These are phyloP conservation scores for Drusus annulatus DNA, from an alignment of 1,140 invertebrate species.

Conservation along the genomic window DNA sequence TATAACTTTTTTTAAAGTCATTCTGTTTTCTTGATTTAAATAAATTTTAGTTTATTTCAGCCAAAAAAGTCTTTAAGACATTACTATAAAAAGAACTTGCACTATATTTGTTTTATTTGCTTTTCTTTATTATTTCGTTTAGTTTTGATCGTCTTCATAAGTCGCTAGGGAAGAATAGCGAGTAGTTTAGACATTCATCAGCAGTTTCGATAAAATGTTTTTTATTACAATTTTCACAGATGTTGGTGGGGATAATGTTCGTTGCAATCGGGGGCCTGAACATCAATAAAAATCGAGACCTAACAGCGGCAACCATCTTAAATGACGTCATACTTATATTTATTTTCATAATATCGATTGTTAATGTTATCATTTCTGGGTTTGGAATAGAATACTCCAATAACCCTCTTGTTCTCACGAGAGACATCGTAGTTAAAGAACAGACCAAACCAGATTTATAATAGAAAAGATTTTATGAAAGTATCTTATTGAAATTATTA, in stretches of 20 bases:
- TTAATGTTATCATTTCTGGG: slow-evolving; percentile 85
- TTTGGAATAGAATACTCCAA: slow-evolving; percentile 86
- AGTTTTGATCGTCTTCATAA: too few species aligned
- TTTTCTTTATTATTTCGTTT: too few species aligned
- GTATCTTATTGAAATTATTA: too few species aligned
- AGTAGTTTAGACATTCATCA: too few species aligned
- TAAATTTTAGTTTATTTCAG: too few species aligned
- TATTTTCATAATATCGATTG: slow-evolving; percentile 83
- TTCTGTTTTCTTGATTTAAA: too few species aligned
- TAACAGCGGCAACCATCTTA: slow-evolving; percentile 79
- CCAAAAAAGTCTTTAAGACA: too few species aligned
- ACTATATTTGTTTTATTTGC: too few species aligned
- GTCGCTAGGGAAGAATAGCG: too few species aligned
- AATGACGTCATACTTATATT: slow-evolving; percentile 86
- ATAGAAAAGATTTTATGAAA: background rate
- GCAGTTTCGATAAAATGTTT: too few species aligned
- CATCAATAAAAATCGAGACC: slow-evolving; percentile 81
- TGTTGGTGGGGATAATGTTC: slow-evolving; percentile 84
- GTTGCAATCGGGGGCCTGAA: slow-evolving; percentile 85
- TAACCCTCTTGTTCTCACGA: slow-evolving; percentile 71
- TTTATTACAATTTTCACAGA: slow-evolving; percentile 69
- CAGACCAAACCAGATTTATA: slow-evolving; percentile 3
- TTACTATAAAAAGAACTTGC: too few species aligned
- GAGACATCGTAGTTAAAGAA: slow-evolving; percentile 53
- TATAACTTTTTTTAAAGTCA: too few species aligned